Percentiles rank a stretch among this genome's conserved stretches.
Evolutionary conservation across 2,888 invertebrate species (phyloP).

Genomic region (Parnassius apollo): DNA sequence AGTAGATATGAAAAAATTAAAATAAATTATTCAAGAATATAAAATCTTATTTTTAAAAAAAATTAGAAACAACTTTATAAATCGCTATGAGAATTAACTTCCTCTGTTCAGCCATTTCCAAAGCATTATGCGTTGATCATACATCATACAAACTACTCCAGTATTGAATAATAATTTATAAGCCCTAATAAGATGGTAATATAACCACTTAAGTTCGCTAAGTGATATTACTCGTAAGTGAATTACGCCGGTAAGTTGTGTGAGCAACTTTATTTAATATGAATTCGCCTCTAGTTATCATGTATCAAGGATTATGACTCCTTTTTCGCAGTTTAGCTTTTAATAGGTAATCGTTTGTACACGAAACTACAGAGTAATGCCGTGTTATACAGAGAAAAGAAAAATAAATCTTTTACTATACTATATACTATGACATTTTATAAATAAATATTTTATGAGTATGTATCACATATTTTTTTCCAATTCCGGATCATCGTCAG

Average conservation of each 20-base stretch:
- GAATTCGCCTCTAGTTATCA: conserved; percentile 72
- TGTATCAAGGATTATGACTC: conserved; percentile 64
- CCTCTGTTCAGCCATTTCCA: conserved; percentile 16
- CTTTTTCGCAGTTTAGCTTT: conserved; percentile 55
- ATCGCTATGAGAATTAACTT: not conserved
- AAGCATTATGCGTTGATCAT: conserved; percentile 19
- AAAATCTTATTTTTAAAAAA: too few relatives aligned
- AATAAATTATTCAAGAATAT: too few relatives aligned
- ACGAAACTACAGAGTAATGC: conserved; percentile 47
- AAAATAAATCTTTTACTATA: not conserved
- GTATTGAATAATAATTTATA: conserved; percentile 57
- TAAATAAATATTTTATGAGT: not conserved
- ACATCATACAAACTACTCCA: conserved; percentile 26
- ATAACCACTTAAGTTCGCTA: conserved; percentile 52
- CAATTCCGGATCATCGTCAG: too few relatives aligned
- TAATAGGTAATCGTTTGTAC: conserved; percentile 64
- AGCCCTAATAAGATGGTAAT: conserved; percentile 56
- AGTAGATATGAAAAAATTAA: too few relatives aligned
- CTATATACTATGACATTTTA: too few relatives aligned
- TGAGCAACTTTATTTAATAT: conserved; percentile 62
- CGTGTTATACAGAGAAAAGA: conserved; percentile 34
- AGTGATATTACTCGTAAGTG: conserved; percentile 64
- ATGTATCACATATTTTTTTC: too few relatives aligned
- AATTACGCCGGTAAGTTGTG: conserved; percentile 57
- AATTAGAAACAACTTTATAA: not conserved